A percentile compares a stretch with the other conserved stretches of the same genome.
phyloP scores from a whole-genome alignment of 2,113 vertebrate genomes.

The Girardinichthys multiradiatus region DNA sequence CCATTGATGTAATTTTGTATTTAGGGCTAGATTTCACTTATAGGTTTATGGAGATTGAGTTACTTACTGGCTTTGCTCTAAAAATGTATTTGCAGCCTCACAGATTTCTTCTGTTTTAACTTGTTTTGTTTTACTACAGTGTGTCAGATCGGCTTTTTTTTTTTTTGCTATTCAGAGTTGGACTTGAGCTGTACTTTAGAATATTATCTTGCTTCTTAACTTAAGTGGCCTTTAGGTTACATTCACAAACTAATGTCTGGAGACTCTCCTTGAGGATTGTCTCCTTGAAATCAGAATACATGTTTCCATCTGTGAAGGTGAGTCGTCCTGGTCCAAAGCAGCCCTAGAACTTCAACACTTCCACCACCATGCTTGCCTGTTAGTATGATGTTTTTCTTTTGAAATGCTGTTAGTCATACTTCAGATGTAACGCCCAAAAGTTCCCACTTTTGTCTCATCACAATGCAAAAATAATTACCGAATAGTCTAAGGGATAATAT shows the following conservation, averaged over 20 bases:
- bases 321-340: not conserved
- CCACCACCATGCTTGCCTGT: too few relatives aligned
- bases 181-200: not conserved
- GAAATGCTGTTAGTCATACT: not conserved
- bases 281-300: not conserved
- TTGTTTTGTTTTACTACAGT: not conserved
- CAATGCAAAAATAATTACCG: not conserved
- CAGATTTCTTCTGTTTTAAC: not conserved
- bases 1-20: constrained; percentile 29
- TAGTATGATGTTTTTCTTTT: too few relatives aligned
- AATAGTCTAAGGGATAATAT: not conserved
- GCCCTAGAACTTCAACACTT: too few relatives aligned
- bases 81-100: not conserved
- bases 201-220: not conserved
- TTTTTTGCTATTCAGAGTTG: too few relatives aligned
- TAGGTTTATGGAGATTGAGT: not conserved
- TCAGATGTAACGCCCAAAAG: not conserved
- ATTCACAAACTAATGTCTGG: not conserved
- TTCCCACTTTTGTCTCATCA: not conserved
- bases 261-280: too few relatives aligned
- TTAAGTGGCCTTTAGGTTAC: not conserved
- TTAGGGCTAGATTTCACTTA: not conserved
- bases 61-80: not conserved
- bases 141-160: not conserved
- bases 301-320: not conserved